Conservation (phyloP, 2,888 invertebrate species). For the Cristatella mucedo region DNA sequence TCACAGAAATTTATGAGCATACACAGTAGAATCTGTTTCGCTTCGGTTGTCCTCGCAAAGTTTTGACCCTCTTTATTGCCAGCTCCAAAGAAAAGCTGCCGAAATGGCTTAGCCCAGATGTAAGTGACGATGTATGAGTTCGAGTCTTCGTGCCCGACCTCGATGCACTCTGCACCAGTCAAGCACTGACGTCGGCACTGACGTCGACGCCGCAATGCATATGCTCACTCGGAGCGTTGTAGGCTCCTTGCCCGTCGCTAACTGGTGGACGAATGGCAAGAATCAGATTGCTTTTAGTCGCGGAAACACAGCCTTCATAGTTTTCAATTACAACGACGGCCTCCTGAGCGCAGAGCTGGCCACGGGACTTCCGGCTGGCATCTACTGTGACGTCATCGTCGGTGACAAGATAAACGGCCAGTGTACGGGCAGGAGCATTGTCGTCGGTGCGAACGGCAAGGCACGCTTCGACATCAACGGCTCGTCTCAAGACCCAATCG, state of each 20-base stretch:
- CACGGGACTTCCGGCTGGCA: constrained; percentile 30
- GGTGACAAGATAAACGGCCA: constrained; percentile 14
- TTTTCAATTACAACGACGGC: constrained; percentile 24
- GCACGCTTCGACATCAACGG: constrained; percentile 20
- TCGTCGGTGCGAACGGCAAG: constrained; percentile 21
- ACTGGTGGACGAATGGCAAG: constrained; percentile 23
- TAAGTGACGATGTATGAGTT: too few species aligned
- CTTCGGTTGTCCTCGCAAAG: too few species aligned
- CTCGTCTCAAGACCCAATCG: constrained; percentile 18
- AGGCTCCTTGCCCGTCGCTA: constrained; percentile 13
- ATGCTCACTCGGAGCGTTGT: too few species aligned
- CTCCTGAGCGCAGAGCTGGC: constrained; percentile 21
- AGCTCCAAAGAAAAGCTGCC: too few species aligned
- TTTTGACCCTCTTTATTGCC: too few species aligned
- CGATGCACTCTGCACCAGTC: too few species aligned
- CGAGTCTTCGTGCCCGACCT: too few species aligned
- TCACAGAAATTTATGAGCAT: too few species aligned
- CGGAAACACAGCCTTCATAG: constrained; percentile 30
- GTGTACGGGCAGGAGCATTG: constrained; percentile 13
- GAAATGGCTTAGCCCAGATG: too few species aligned
- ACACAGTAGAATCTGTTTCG: too few species aligned
- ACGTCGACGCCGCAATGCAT: too few species aligned
- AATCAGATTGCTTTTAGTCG: constrained; percentile 28
- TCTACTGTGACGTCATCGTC: constrained; percentile 33
- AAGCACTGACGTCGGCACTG: too few species aligned